Evolutionary conservation across 2,113 vertebrate genomes (phyloP).

Genomic region (Cervus canadensis): DNA sequence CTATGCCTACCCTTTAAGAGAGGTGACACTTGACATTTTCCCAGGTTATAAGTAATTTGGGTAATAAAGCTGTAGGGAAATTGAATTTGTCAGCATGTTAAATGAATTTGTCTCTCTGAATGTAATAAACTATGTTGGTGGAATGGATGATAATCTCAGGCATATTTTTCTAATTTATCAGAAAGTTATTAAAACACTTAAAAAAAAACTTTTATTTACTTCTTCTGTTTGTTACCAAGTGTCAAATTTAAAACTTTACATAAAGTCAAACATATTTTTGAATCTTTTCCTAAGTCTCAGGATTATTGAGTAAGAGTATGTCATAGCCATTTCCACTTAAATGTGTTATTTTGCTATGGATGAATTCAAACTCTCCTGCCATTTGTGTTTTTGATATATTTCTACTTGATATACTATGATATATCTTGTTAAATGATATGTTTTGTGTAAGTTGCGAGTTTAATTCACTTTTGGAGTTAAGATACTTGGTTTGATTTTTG

Average conservation of each 20-base stretch:
- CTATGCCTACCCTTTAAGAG: conserved; percentile 45
- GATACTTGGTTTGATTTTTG: background rate
- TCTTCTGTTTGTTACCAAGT: conserved; percentile 42
- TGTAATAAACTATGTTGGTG: conserved; percentile 62
- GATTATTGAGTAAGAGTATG: conserved; percentile 2
- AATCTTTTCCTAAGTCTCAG: background rate
- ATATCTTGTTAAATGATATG: background rate
- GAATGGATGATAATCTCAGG: conserved; percentile 59
- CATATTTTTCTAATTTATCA: conserved; percentile 74
- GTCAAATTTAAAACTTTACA: conserved; percentile 49
- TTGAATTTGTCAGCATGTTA: conserved; percentile 79
- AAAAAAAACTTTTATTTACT: conserved; percentile 11
- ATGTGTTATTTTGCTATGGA: background rate
- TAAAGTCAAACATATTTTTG: background rate
- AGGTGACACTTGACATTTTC: conserved; percentile 73
- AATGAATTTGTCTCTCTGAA: conserved; percentile 77
- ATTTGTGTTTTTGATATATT: background rate
- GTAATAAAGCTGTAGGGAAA: conserved; percentile 80
- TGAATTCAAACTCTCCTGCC: background rate
- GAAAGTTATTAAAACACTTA: background rate
- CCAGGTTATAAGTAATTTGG: conserved; percentile 76
- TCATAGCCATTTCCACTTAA: background rate
- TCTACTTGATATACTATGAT: background rate
- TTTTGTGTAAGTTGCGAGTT: background rate
- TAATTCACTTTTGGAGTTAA: background rate